Percentiles rank a stretch among this genome's conserved stretches.
Conservation (phyloP, 1,140 invertebrate genomes). For the Atta colombica region DNA sequence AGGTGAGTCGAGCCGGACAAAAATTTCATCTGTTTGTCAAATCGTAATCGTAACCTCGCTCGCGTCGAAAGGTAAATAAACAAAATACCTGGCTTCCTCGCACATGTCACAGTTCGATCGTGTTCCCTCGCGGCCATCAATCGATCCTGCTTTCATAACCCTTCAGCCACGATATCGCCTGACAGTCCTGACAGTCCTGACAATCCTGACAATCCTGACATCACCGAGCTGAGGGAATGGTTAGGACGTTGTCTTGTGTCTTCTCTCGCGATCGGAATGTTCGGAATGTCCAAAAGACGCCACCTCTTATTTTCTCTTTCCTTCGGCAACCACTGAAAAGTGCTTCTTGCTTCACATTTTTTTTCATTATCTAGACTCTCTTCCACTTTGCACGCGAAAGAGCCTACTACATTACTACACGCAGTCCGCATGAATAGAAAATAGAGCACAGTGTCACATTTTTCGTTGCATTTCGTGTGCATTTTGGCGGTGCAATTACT, state of each 20-base stretch:
- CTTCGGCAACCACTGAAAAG: not conserved
- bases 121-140: not conserved
- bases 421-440: not conserved
- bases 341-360: not conserved
- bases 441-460: not conserved
- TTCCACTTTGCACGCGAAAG: not conserved
- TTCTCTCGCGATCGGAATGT: not conserved
- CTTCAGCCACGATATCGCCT: not conserved
- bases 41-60: slow-evolving; percentile 24
- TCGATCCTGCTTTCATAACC: slow-evolving; percentile 28
- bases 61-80: slow-evolving; percentile 73
- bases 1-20: slow-evolving; percentile 56
- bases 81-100: slow-evolving; percentile 26
- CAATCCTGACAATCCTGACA: too few species aligned
- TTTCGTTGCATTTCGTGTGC: not conserved
- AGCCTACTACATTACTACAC: too few species aligned
- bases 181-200: too few species aligned
- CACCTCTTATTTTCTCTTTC: not conserved
- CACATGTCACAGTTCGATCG: not conserved
- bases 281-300: not conserved
- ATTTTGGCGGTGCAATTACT: not conserved
- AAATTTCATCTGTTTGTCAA: slow-evolving; percentile 52
- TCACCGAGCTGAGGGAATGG: too few species aligned
- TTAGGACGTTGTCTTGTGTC: not conserved
- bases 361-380: not conserved